Percentiles rank a stretch among this genome's conserved stretches.
phyloP scores from a whole-genome alignment of 1,140 invertebrate genomes.

The Pseudoatta argentina region DNA sequence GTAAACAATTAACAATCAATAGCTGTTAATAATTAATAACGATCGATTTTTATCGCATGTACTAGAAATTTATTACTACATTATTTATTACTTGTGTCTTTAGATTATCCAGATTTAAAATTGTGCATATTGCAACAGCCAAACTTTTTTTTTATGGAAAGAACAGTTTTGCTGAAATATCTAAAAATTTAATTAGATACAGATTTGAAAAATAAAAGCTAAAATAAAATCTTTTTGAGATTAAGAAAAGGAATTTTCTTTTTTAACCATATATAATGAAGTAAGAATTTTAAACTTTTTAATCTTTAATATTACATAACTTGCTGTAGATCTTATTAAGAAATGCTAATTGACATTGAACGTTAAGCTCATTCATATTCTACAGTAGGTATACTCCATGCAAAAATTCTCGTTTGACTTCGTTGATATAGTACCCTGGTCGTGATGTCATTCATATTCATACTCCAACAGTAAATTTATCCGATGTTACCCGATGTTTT shows the following conservation, averaged over 20 bases:
- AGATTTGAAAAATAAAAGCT: too few relatives aligned
- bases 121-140: too few relatives aligned
- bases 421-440: neutral
- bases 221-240: neutral
- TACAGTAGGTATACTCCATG: neutral
- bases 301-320: conserved; percentile 12
- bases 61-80: neutral
- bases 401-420: conserved; percentile 26
- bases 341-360: conserved; percentile 33
- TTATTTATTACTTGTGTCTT: neutral
- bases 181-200: too few relatives aligned
- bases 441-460: conserved; percentile 43
- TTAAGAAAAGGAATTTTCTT: neutral
- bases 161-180: too few relatives aligned
- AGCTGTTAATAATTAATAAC: neutral
- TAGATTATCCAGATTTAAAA: neutral
- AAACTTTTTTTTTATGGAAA: neutral
- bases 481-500: conserved; percentile 29
- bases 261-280: neutral
- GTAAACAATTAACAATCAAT: too few relatives aligned
- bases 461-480: conserved; percentile 32
- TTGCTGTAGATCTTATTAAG: neutral
- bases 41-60: neutral
- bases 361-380: conserved; percentile 34
- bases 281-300: neutral